These are phyloP conservation scores for Meiosimyza platycephala DNA, from an alignment of 2,888 invertebrate species.

Conservation along the genomic window DNA sequence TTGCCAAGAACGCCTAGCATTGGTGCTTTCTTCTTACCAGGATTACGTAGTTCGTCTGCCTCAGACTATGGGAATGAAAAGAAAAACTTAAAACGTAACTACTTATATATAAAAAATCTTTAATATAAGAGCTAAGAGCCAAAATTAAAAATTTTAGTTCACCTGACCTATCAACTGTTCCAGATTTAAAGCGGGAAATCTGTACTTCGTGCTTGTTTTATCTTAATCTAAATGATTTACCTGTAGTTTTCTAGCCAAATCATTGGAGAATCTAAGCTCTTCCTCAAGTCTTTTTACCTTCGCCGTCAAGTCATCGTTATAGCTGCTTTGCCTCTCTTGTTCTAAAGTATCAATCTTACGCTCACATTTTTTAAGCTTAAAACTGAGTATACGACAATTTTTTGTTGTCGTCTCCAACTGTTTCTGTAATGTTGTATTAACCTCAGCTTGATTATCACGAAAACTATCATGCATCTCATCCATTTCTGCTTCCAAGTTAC, in stretches of 20 bases:
- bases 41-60: constrained; percentile 62
- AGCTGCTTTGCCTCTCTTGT: constrained; percentile 79
- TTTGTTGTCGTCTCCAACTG: constrained; percentile 97
- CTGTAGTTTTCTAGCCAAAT: constrained; percentile 78
- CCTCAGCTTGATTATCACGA: constrained; percentile 96
- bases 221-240: constrained; percentile 49
- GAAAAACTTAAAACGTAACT: neutral
- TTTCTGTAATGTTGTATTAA: constrained; percentile 92
- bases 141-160: too few relatives aligned
- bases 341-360: constrained; percentile 88
- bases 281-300: constrained; percentile 86
- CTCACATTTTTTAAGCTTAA: constrained; percentile 96
- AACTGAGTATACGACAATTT: constrained; percentile 97
- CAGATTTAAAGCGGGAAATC: too few relatives aligned
- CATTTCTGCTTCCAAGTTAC: constrained; percentile 95
- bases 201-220: too few relatives aligned
- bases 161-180: too few relatives aligned
- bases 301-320: constrained; percentile 73
- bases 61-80: constrained; percentile 54
- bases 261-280: constrained; percentile 84
- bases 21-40: constrained; percentile 72
- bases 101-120: too few relatives aligned
- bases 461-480: constrained; percentile 99
- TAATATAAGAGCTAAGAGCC: too few relatives aligned
- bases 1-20: constrained; percentile 71